A percentile compares a stretch with the other conserved stretches of the same genome.
phyloP scores from a whole-genome alignment of 2,888 invertebrate species.

The Torymus tubicola region DNA sequence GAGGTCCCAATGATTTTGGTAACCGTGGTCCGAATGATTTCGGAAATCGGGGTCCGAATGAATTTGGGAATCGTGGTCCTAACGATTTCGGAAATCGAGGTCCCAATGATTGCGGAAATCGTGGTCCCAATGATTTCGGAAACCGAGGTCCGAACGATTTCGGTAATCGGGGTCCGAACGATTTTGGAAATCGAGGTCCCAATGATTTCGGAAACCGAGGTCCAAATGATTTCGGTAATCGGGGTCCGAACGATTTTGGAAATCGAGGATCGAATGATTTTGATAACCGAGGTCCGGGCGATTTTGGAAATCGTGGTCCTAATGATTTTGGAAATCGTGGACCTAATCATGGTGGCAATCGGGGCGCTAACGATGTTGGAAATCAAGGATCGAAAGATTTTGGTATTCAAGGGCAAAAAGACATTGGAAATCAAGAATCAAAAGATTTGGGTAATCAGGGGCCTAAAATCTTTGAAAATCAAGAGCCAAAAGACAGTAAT shows the following conservation, averaged over 20 bases:
- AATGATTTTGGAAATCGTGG: conserved; percentile 38
- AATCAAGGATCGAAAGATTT: conserved; percentile 49
- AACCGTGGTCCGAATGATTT: conserved; percentile 12
- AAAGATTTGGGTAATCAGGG: conserved; percentile 17
- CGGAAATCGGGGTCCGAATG: neutral
- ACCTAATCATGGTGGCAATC: conserved; percentile 12
- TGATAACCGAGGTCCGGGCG: conserved; percentile 25
- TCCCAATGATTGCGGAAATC: conserved; percentile 33
- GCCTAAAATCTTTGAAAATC: conserved; percentile 44
- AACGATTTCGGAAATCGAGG: conserved; percentile 53
- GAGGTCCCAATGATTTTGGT: conserved; percentile 30
- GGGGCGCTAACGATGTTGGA: conserved; percentile 36
- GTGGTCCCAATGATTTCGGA: conserved; percentile 29
- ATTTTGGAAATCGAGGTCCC: conserved; percentile 26
- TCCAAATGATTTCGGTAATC: conserved; percentile 30
- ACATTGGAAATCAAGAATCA: conserved; percentile 38
- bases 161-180: conserved; percentile 27
- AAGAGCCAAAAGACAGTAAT: conserved; percentile 27
- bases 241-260: conserved; percentile 48
- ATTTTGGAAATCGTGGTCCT: conserved; percentile 22
- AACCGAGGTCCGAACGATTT: conserved; percentile 23
- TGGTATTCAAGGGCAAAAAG: conserved; percentile 36
- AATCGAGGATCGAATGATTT: conserved; percentile 44
- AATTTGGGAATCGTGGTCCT: conserved; percentile 44
- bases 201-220: neutral